These are phyloP conservation scores for Drosophila cardini DNA, from an alignment of 1,140 invertebrate species.

Conservation along the genomic window DNA sequence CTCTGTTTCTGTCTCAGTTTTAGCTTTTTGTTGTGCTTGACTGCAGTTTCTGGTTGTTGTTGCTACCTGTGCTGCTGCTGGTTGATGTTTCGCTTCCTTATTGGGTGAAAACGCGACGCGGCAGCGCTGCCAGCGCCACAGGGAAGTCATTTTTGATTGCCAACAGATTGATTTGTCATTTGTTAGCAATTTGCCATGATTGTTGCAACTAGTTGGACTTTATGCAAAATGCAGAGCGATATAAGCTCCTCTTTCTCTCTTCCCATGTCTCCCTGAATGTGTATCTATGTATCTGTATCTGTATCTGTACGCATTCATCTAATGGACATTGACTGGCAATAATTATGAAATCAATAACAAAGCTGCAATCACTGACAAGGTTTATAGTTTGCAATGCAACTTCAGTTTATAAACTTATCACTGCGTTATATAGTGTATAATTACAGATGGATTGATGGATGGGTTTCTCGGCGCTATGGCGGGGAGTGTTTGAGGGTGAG, in stretches of 20 bases:
- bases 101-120: conserved; percentile 76
- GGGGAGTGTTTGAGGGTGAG: conserved; percentile 23
- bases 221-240: conserved; percentile 22
- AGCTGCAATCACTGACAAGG: conserved; percentile 62
- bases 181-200: conserved; percentile 50
- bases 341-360: conserved; percentile 78
- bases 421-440: conserved; percentile 28
- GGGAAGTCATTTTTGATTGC: conserved; percentile 76
- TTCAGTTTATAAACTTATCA: conserved; percentile 19
- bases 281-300: conserved; percentile 19
- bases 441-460: conserved; percentile 11
- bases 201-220: background rate
- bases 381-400: conserved; percentile 66
- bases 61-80: conserved; percentile 53
- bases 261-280: too few species aligned
- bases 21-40: conserved; percentile 64
- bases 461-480: background rate
- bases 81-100: conserved; percentile 71
- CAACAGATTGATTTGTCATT: conserved; percentile 80
- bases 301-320: conserved; percentile 55
- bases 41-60: conserved; percentile 74
- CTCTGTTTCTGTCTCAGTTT: background rate
- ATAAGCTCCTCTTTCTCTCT: background rate
- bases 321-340: conserved; percentile 69
- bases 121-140: conserved; percentile 30